Evolutionary conservation across 1,140 invertebrate genomes (phyloP), one percentile per base, ranked within the genome.

Genomic region (Meloidogyne exigua): DNA sequence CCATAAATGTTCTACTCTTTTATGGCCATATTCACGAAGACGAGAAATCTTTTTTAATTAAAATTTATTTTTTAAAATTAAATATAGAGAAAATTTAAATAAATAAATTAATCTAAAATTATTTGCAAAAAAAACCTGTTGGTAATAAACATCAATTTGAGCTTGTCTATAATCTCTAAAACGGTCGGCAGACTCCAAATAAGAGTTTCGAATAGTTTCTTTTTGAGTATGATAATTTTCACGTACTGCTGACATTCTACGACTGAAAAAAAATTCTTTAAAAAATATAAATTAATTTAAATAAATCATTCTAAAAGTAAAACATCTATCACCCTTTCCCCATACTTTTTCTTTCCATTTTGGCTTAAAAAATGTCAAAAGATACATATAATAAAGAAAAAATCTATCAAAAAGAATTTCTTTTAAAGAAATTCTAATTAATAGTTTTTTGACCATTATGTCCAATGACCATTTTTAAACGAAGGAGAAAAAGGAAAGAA

Each of bases 221-320:
- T 88, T 85, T 79, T 85, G 80, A n/a, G 39, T 64, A 66, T 87
- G 85, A 72, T 87, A 86, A 69, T 86, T 87, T 25, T 86, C 85
- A 26, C 86, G 72, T 65, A 86, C 79, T 5, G 76, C 42, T 26
- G 76, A 68, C 3, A 88, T 76, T 42, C 75, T 65, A 12, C 76
- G 69, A 15, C 72, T 73, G 7, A 18, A 62, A 69, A 69, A 12
- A 13, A 11, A 26, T 11, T 26, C n/a, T n/a, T n/a, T n/a, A n/a
- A n/a, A 25, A 68, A 21, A 39, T 7, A 25, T 25, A n/a, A n/a
- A n/a, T n/a, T n/a, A n/a, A n/a, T n/a, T n/a, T n/a, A n/a, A n/a
- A n/a, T n/a, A n/a, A n/a, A n/a, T n/a, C n/a, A n/a, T n/a, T n/a
- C n/a, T n/a, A n/a, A n/a, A n/a, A n/a, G n/a, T n/a, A n/a, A n/a